Conservation (phyloP, 1,140 invertebrate species). For the Elysia chlorotica region DNA sequence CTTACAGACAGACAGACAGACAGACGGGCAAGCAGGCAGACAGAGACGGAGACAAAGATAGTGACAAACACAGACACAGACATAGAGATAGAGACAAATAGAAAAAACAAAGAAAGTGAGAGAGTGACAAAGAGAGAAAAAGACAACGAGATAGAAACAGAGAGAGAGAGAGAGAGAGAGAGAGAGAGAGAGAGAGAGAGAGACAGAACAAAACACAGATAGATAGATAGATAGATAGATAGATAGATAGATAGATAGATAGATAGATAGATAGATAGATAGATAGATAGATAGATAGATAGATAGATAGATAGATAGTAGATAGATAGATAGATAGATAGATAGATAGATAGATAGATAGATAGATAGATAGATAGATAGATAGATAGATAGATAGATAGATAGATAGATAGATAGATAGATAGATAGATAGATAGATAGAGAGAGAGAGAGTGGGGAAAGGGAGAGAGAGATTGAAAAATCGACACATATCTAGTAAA, state of each 20-base stretch:
- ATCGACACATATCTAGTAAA: too few relatives aligned
- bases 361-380: neutral
- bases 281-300: neutral
- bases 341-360: neutral
- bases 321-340: neutral
- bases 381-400: neutral
- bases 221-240: slow-evolving; percentile 13
- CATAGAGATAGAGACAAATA: too few relatives aligned
- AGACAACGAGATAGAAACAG: neutral
- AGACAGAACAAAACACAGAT: slow-evolving; percentile 1
- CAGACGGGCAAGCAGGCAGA: too few relatives aligned
- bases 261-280: slow-evolving; percentile 8
- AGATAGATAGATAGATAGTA: neutral
- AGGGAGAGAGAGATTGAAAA: neutral
- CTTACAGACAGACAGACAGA: too few relatives aligned
- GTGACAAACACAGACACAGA: too few relatives aligned
- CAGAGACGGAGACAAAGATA: too few relatives aligned
- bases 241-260: slow-evolving; percentile 13
- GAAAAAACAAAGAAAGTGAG: neutral
- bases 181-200: slow-evolving; percentile 9
- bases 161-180: slow-evolving; percentile 16
- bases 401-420: neutral
- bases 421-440: neutral
- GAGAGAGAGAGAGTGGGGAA: neutral
- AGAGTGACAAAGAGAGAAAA: neutral